phyloP scores from a whole-genome alignment of 2,113 vertebrate species.

The Aspidoscelis tigris region DNA sequence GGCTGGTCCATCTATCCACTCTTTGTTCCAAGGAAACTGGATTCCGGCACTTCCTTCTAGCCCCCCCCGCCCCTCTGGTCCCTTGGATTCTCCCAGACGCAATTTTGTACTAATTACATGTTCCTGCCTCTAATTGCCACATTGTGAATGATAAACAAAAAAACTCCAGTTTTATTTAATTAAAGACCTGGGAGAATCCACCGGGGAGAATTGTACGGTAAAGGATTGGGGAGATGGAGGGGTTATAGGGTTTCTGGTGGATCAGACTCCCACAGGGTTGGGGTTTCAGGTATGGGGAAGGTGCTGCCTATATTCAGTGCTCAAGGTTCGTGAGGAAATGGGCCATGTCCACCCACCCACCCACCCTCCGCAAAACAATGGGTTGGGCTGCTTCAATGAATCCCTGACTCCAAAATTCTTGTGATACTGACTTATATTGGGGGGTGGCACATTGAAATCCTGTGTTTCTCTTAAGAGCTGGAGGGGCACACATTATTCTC shows the following conservation, averaged over 20 bases:
- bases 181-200: slow-evolving; percentile 35
- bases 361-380: too few relatives aligned
- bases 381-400: too few relatives aligned
- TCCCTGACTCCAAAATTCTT: too few relatives aligned
- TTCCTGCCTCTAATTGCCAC: slow-evolving; percentile 37
- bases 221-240: neutral
- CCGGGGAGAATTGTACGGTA: neutral
- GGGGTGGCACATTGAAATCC: too few relatives aligned
- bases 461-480: too few relatives aligned
- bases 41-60: neutral
- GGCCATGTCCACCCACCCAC: too few relatives aligned
- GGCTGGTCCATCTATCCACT: neutral
- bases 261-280: neutral
- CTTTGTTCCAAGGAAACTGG: neutral
- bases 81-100: slow-evolving; percentile 36
- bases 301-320: neutral
- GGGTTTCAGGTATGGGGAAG: neutral
- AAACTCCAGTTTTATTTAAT: slow-evolving; percentile 43
- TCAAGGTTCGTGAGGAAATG: neutral
- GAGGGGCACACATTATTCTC: too few relatives aligned
- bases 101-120: slow-evolving; percentile 36
- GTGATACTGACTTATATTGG: too few relatives aligned
- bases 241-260: neutral
- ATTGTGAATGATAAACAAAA: slow-evolving; percentile 40
- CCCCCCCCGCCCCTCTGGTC: neutral